These are phyloP conservation scores for Pseudachorutes palmiensis DNA, from an alignment of 1,140 invertebrate species.

Conservation along the genomic window DNA sequence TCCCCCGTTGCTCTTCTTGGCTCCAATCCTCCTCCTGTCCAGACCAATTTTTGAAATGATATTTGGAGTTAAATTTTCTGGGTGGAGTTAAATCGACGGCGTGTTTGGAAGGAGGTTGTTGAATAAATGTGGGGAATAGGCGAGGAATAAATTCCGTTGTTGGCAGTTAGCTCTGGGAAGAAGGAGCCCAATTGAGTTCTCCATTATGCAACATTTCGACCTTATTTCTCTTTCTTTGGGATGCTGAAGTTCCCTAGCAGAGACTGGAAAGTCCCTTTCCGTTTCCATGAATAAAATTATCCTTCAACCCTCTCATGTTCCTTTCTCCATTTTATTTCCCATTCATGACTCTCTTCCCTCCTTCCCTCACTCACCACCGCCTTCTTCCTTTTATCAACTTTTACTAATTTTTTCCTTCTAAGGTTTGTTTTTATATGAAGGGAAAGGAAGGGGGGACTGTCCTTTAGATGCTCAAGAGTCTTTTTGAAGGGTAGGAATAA, in stretches of 20 bases:
- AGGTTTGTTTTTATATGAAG: conserved; percentile 5
- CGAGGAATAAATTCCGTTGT: too few relatives aligned
- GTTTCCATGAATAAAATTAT: conserved; percentile 25
- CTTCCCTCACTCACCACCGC: not conserved
- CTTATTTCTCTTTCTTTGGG: conserved; percentile 3
- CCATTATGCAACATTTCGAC: conserved; percentile 12
- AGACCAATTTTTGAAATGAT: too few relatives aligned
- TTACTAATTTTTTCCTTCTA: conserved; percentile 7
- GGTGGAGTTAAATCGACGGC: not conserved
- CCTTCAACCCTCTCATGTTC: conserved; percentile 4
- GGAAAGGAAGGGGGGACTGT: not conserved
- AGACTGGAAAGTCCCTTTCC: too few relatives aligned
- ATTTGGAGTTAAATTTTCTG: not conserved
- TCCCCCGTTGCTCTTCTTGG: not conserved
- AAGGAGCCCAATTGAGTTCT: conserved; percentile 17
- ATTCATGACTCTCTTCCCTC: not conserved
- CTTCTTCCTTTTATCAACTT: not conserved
- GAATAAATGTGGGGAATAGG: not conserved
- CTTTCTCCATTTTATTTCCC: not conserved
- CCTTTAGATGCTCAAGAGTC: not conserved
- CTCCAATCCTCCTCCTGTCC: too few relatives aligned
- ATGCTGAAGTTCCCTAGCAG: not conserved
- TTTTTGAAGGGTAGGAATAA: not conserved
- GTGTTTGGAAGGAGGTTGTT: not conserved
- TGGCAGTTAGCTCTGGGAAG: too few relatives aligned